phyloP scores from a whole-genome alignment of 2,888 invertebrate species.

The Lypha dubia region DNA sequence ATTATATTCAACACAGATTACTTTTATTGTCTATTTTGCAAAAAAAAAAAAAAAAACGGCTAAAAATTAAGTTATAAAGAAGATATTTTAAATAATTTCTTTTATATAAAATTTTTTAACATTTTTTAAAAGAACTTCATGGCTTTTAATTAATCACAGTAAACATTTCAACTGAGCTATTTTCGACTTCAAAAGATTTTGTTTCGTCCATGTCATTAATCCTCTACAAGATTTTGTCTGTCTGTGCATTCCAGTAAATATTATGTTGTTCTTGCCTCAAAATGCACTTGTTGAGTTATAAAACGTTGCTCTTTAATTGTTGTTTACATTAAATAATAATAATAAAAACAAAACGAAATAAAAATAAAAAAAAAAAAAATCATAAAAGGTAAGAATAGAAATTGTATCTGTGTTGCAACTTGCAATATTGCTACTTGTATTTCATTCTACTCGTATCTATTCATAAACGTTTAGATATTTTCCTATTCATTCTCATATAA shows the following conservation, averaged over 20 bases:
- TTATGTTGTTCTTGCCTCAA: conserved; percentile 34
- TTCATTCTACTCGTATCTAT: conserved; percentile 18
- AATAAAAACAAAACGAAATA: conserved; percentile 5
- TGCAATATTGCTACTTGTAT: conserved; percentile 25
- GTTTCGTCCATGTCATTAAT: conserved; percentile 21
- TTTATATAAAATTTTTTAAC: too few relatives aligned
- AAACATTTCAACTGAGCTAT: conserved; percentile 47
- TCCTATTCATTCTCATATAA: conserved; percentile 43
- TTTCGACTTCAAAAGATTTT: conserved; percentile 38
- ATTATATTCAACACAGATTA: background rate
- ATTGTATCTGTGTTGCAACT: conserved; percentile 41
- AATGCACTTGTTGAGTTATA: conserved; percentile 47
- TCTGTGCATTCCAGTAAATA: background rate
- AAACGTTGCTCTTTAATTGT: conserved; percentile 53
- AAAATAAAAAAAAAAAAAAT: conserved; percentile 6
- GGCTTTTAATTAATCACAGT: conserved; percentile 10
- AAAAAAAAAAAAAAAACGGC: too few relatives aligned
- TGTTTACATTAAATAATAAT: conserved; percentile 61
- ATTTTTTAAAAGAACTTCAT: too few relatives aligned
- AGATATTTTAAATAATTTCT: too few relatives aligned
- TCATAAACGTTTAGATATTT: conserved; percentile 1
- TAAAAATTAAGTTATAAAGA: too few relatives aligned
- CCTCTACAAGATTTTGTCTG: background rate
- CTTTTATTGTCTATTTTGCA: background rate
- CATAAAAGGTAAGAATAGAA: background rate